Base-by-base conservation (phyloP, 1,140 invertebrate species). In the Myzus persicae region DNA sequence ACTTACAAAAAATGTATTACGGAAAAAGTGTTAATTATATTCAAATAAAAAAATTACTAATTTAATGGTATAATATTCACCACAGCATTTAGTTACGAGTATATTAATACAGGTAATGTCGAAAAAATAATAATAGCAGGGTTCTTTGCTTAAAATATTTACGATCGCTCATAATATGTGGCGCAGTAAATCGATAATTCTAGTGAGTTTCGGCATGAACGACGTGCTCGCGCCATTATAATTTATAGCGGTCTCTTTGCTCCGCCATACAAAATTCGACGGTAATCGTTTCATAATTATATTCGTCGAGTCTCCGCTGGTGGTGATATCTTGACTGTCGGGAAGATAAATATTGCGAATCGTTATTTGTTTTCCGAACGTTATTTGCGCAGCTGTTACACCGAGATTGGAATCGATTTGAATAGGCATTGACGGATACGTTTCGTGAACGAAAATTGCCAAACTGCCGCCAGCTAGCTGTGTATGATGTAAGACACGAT, bases 301-400 rank as follows among this genome's bases (percentile, higher is more conserved):
- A 76, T 76, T n/a, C 59, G 31, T n/a, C n/a, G n/a, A 76, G 31
- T n/a, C 59, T 67, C 59, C 59, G 59, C n/a, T 18, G 59, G 59
- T n/a, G 59, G 59, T 76, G 59, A n/a, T n/a, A n/a, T 76, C 59
- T 76, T 76, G n/a, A n/a, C 59, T 76, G 59, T 76, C n/a, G n/a
- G 14, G 14, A 76, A 76, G 59, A 76, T 76, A 76, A 76, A 76
- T 76, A 76, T 76, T 76, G 59, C 59, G 59, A 76, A 76, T 76
- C 59, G 59, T 76, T 76, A 76, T 76, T 76, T 76, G 59, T 76
- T 76, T 76, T 76, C 59, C n/a, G 14, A 14, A n/a, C 59, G n/a
- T 76, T 76, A 76, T 76, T 76, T 76, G 31, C 31, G 59, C 59
- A 76, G 59, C 59, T 76, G 59, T 76, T 76, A 76, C 59, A n/a